A percentile compares a stretch with the other conserved stretches of the same genome.
phyloP scores from a whole-genome alignment of 35 echinoderm and acorn worm species.

The Apostichopus californicus region DNA sequence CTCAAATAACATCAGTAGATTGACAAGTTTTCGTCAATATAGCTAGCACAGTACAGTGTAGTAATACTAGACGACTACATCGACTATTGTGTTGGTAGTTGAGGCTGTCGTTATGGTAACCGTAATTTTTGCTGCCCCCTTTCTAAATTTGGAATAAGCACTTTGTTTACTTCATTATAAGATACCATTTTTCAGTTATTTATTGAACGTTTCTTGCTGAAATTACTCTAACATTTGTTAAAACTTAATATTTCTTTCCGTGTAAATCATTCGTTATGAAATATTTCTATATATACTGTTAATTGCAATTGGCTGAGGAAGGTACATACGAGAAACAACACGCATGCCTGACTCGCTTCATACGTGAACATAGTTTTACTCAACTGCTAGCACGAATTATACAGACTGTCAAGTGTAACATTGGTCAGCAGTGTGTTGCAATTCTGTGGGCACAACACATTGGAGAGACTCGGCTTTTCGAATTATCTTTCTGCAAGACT shows the following conservation, averaged over 20 bases:
- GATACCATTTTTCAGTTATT: not conserved
- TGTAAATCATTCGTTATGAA: not conserved
- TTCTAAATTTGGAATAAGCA: not conserved
- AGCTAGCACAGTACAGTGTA: not conserved
- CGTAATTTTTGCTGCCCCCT: constrained; percentile 15
- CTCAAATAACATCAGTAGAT: not conserved
- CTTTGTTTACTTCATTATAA: not conserved
- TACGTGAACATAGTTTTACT: no score
- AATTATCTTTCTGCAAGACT: not conserved
- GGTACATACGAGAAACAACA: no score
- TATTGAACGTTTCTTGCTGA: not conserved
- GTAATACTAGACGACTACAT: not conserved
- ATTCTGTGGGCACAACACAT: not conserved
- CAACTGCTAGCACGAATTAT: no score
- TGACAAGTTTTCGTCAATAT: not conserved
- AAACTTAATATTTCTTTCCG: not conserved
- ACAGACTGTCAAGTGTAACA: no score
- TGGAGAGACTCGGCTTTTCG: no score
- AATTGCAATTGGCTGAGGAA: no score
- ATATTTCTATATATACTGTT: no score
- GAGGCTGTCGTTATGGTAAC: constrained; percentile 58
- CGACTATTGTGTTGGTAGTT: not conserved
- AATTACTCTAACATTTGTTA: not conserved
- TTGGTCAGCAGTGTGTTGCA: no score
- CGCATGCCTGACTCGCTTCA: no score